phyloP scores from a whole-genome alignment of 2,888 invertebrate species.

The Eristalis intricaria region DNA sequence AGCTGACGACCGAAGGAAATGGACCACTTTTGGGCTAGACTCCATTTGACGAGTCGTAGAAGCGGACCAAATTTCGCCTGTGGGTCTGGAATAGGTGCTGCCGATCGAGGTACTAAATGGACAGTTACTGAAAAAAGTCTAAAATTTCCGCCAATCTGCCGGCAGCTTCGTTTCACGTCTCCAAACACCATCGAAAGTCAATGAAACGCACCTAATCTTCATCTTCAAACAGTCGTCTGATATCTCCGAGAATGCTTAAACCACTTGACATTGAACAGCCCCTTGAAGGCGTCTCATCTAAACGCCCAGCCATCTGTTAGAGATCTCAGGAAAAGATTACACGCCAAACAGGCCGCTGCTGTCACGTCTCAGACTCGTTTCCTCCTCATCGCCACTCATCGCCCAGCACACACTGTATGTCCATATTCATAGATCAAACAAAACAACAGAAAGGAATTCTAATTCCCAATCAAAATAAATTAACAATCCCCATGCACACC shows the following conservation, averaged over 20 bases:
- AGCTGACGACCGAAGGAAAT: no score
- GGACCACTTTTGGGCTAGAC: no score
- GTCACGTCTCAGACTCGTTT: slow-evolving; percentile 38
- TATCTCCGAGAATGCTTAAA: background rate
- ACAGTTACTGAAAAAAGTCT: no score
- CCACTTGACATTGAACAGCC: background rate
- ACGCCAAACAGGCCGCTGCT: slow-evolving; percentile 42
- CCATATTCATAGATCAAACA: slow-evolving; percentile 50
- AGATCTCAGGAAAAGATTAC: slow-evolving; percentile 23
- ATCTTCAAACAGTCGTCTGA: background rate
- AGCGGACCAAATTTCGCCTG: no score
- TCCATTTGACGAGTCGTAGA: no score
- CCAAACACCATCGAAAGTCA: no score
- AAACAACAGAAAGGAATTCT: slow-evolving; percentile 38
- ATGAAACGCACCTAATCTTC: background rate
- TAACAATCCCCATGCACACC: slow-evolving; percentile 32
- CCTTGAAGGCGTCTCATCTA: background rate
- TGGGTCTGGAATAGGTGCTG: no score
- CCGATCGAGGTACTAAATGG: no score
- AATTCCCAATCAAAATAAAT: slow-evolving; percentile 62
- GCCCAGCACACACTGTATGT: background rate
- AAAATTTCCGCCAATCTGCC: no score
- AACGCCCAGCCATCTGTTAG: slow-evolving; percentile 32
- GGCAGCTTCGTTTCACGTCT: no score
- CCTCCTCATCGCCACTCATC: slow-evolving; percentile 43